Evolutionary conservation across 2,113 vertebrate genomes (phyloP).

Genomic region (Acrocephalus kingi): DNA sequence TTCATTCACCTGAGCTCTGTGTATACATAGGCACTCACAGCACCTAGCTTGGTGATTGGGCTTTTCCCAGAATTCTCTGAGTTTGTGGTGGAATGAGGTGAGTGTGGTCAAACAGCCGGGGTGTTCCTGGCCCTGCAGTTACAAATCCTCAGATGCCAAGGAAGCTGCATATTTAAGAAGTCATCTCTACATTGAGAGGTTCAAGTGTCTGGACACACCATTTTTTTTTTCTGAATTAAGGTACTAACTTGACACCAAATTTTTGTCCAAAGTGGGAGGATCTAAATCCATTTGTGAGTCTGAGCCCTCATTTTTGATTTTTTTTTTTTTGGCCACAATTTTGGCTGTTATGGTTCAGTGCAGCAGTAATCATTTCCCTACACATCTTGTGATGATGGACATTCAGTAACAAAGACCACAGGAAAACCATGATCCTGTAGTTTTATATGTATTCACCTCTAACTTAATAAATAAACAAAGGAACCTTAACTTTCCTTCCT

Average conservation of each 20-base stretch:
- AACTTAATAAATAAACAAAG: background rate
- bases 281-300: background rate
- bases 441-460: background rate
- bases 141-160: background rate
- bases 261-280: background rate
- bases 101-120: background rate
- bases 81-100: background rate
- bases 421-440: background rate
- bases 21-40: background rate
- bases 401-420: background rate
- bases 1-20: background rate
- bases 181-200: background rate
- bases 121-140: background rate
- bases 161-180: background rate
- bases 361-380: background rate
- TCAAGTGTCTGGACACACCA: background rate
- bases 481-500: background rate
- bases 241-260: background rate
- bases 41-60: background rate
- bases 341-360: background rate
- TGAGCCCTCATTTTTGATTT: background rate
- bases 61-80: background rate
- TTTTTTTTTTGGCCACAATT: background rate
- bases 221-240: background rate
- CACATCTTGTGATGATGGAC: background rate